Evolutionary conservation across 2,797 vertebrate species (phyloP), one percentile per base, ranked within the genome.

Genomic region (Selene dorsalis): DNA sequence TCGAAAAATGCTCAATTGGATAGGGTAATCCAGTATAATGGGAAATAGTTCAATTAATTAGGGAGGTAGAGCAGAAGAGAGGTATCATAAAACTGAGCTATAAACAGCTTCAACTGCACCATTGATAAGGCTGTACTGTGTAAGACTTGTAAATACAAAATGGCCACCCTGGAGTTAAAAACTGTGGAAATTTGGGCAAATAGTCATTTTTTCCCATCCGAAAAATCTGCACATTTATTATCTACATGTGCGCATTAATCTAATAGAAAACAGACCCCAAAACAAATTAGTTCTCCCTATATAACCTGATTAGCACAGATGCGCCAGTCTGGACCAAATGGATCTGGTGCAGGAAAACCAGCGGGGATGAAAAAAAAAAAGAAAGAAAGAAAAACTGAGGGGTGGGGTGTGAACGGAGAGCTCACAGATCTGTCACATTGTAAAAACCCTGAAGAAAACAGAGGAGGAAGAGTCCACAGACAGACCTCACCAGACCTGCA

Each of bases 1-100:
- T 70, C 11, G 4, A 85, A 90, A 88, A 90, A 84, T 58, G 50
- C 72, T 71, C 81, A 86, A 82, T 83, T 87, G 87, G 79, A 87
- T 82, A 82, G 61, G 70, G 86, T 87, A 89, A 90, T 90, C 76
- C 65, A 73, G 75, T 75, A 79, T 84, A 85, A 92, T 88, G 87
- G 87, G 89, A 91, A 93, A 84, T 88, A 80, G 87, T 90, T 89
- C 82, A 84, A 90, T 92, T 88, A 91, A 93, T 91, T 87, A 88
- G 61, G 38, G 67, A 89, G 75, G 86, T 71, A 83, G 71, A 84
- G 79, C 75, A 87, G 85, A 84, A 75, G 79, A 87, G 77, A 76
- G 83, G 86, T 64, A 77, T 79, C 80, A 88, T 91, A 90, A 93
- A 93, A 88, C 71, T 30, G 12, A 58, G 88, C 70, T 69, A 81